A percentile compares a stretch with the other conserved stretches of the same genome.
Conservation (phyloP, 2,888 invertebrate species). For the Graphium colonna region DNA sequence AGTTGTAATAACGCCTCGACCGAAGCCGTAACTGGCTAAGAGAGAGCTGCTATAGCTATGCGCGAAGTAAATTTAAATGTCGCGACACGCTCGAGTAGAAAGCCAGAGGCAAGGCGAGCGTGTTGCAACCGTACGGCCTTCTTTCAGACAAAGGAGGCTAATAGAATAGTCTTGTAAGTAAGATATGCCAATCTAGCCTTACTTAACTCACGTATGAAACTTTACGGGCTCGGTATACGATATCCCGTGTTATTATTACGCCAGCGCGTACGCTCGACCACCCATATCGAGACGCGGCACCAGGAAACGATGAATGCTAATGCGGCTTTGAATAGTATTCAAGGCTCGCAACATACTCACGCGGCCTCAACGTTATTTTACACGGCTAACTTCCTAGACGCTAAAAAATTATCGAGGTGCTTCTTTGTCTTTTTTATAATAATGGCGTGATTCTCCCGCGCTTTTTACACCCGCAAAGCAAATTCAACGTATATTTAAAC, state of each 20-base stretch:
- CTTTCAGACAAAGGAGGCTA: conserved; percentile 74
- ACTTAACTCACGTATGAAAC: conserved; percentile 36
- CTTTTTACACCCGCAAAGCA: not conserved
- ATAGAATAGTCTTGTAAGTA: conserved; percentile 22
- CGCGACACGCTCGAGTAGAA: conserved; percentile 77
- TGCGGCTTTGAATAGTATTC: conserved; percentile 74
- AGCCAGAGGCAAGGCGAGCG: conserved; percentile 72
- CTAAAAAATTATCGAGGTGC: conserved; percentile 2
- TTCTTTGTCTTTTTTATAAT: not conserved
- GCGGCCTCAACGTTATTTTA: conserved; percentile 65
- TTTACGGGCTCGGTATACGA: conserved; percentile 41
- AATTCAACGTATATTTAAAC: not conserved
- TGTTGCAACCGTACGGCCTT: conserved; percentile 75
- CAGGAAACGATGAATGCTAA: conserved; percentile 75
- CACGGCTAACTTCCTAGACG: conserved; percentile 60
- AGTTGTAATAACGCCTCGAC: conserved; percentile 47
- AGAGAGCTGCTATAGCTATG: conserved; percentile 72
- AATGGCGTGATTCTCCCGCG: not conserved
- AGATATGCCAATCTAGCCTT: not conserved
- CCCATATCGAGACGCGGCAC: conserved; percentile 53
- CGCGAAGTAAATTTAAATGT: conserved; percentile 76
- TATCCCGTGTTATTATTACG: conserved; percentile 31
- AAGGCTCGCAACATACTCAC: conserved; percentile 69
- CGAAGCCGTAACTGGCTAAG: conserved; percentile 67
- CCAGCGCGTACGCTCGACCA: conserved; percentile 33